Conservation (phyloP, 2,888 invertebrate species). For the Agapostemon virescens region DNA sequence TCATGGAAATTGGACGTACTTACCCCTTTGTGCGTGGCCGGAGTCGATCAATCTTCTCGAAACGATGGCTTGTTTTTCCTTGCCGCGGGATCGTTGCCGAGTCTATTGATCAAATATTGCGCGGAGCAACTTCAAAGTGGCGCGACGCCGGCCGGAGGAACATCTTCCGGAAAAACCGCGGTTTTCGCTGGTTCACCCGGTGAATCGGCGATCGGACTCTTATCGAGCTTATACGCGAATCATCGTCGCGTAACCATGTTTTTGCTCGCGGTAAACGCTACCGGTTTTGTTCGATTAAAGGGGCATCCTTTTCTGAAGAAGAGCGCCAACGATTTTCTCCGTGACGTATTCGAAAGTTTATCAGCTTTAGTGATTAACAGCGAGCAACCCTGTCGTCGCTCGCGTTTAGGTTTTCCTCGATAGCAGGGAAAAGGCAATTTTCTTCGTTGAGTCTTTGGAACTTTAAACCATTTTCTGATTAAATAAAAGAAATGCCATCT, state of each 20-base stretch:
- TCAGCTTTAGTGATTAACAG: too few relatives aligned
- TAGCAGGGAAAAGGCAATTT: too few relatives aligned
- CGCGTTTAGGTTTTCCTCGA: too few relatives aligned
- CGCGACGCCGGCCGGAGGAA: conserved; percentile 1
- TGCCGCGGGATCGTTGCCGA: conserved; percentile 18
- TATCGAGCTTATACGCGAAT: conserved; percentile 23
- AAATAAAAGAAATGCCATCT: too few relatives aligned
- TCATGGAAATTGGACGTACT: conserved; percentile 48
- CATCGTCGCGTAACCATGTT: neutral
- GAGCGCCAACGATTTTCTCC: neutral
- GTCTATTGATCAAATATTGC: conserved; percentile 49
- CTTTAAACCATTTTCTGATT: too few relatives aligned
- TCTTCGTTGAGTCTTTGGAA: too few relatives aligned
- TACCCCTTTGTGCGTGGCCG: conserved; percentile 38
- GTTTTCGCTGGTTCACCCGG: conserved; percentile 26
- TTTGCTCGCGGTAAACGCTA: neutral
- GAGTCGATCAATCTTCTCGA: conserved; percentile 46
- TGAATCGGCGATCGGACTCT: conserved; percentile 24
- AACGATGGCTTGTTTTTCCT: conserved; percentile 34
- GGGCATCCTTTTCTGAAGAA: neutral
- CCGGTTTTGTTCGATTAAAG: neutral
- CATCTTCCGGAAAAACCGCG: conserved; percentile 1
- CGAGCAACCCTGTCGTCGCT: too few relatives aligned
- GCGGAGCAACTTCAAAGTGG: conserved; percentile 19
- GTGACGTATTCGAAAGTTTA: neutral